Evolutionary conservation across 2,797 vertebrate genomes (phyloP), one percentile per base, ranked within the genome.

Genomic region (Meda fulgida): DNA sequence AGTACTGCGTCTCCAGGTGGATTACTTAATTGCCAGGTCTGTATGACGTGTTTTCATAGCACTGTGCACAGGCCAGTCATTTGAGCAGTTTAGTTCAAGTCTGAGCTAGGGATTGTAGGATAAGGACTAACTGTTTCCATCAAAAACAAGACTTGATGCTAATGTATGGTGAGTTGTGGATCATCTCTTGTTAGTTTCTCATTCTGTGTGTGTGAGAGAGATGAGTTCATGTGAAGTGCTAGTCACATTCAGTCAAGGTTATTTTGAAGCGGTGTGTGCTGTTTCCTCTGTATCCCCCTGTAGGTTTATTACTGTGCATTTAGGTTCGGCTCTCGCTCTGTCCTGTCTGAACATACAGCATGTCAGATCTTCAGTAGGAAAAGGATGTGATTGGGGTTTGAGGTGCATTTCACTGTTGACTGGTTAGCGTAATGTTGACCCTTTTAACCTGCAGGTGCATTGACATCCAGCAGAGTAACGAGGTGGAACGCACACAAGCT

Each of bases 401-500:
- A 31, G 36, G 34, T 40, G 29, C 29, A 53, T 75, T 14, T 72
- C 4, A 19, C 23, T 19, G 26, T 36, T 79, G 13, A 78, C 36
- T 80, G 29, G 31, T 16, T 66, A 6, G 26, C 5, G 16, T 38
- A 46, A 16, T 11, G 16, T 23, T 58, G 8, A 77, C 16, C 16
- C 9, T 78, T 69, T 66, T 78, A 79, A 86, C 85, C 40, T 91
- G 90, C 91, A 99, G 98, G 94, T 99, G 97, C 93, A 99, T 99
- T 91, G 98, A 99, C 92, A 99, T 99, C 94, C 98, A 99, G 88
- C 98, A 99, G 93, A 99, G 98, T 94, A 99, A 99, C 71, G 98
- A 99, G 95, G 98, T 98, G 82, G 98, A 99, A 92, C 95, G 98
- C 91, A 99, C 98, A 86, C 98, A 99, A 92, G 98, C 97, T 88